Percentiles rank a stretch among this genome's conserved stretches.
Evolutionary conservation across 2,797 vertebrate species (phyloP).

Genomic region (Falco cherrug): DNA sequence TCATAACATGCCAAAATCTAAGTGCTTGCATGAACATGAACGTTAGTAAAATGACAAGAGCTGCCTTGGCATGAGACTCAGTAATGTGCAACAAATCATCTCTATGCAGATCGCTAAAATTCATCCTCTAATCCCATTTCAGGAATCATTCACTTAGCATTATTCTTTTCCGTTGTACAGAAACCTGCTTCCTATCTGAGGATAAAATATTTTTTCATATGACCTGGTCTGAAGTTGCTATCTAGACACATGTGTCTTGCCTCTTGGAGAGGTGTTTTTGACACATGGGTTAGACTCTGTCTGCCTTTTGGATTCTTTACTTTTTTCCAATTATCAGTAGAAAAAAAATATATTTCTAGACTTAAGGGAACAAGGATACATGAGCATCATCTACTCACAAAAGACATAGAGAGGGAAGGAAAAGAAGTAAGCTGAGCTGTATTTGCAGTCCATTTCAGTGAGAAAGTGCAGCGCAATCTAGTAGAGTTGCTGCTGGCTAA

Average conservation of each 20-base stretch:
- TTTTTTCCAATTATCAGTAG: neutral
- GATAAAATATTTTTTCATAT: neutral
- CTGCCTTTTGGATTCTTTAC: neutral
- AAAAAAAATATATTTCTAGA: neutral
- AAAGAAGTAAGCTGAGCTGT: neutral
- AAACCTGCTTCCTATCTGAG: neutral
- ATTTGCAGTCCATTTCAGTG: neutral
- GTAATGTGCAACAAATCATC: neutral
- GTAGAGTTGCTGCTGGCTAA: neutral
- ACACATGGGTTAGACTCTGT: neutral
- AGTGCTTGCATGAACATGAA: neutral
- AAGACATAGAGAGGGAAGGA: neutral
- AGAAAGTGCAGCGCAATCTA: neutral
- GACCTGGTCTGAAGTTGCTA: neutral
- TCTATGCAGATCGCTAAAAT: neutral
- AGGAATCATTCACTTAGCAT: neutral
- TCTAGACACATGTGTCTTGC: no score
- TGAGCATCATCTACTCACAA: neutral
- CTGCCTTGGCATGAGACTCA: neutral
- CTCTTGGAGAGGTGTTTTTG: neutral
- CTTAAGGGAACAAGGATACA: neutral
- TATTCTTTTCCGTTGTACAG: neutral
- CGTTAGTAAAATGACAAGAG: neutral
- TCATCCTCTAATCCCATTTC: neutral
- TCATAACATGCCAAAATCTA: neutral